phyloP scores from a whole-genome alignment of 1,140 invertebrate genomes.

The Halictus rubicundus region DNA sequence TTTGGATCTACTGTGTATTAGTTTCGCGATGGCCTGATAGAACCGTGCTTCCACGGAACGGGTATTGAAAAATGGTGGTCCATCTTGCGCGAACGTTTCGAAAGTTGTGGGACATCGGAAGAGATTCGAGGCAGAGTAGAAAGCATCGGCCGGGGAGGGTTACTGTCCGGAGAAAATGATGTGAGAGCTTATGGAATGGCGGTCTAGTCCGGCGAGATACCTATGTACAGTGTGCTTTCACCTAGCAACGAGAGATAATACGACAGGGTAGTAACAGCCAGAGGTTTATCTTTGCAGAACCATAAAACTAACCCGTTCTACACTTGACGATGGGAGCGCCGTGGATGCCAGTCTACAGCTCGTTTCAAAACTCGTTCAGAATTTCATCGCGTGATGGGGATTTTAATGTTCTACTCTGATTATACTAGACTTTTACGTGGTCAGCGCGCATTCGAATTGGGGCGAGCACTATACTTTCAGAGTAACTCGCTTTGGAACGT shows the following conservation, averaged over 20 bases:
- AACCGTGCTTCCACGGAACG: too few relatives aligned
- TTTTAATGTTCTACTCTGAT: conserved; percentile 23
- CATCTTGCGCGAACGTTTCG: conserved; percentile 19
- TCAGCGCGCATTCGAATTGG: background rate
- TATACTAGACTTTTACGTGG: conserved; percentile 17
- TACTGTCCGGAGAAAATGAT: conserved; percentile 60
- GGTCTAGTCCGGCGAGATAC: conserved; percentile 60
- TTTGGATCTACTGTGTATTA: too few relatives aligned
- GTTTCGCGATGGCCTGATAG: too few relatives aligned
- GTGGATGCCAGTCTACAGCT: conserved; percentile 45
- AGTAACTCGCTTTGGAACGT: background rate
- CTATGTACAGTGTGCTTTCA: conserved; percentile 48
- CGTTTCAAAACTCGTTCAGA: conserved; percentile 52
- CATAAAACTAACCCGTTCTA: conserved; percentile 65
- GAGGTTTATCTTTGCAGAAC: conserved; percentile 66
- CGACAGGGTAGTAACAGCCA: conserved; percentile 60
- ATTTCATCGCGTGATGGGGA: conserved; percentile 35
- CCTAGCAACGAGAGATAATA: conserved; percentile 62
- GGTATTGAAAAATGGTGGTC: too few relatives aligned
- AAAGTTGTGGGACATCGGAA: conserved; percentile 39
- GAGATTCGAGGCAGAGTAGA: conserved; percentile 57
- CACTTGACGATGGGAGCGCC: conserved; percentile 51
- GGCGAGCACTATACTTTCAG: background rate
- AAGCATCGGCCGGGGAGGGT: conserved; percentile 48
- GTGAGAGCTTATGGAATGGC: conserved; percentile 67